A percentile compares a stretch with the other conserved stretches of the same genome.
Evolutionary conservation across 2,797 vertebrate species (phyloP).

Genomic region (Argya squamiceps): DNA sequence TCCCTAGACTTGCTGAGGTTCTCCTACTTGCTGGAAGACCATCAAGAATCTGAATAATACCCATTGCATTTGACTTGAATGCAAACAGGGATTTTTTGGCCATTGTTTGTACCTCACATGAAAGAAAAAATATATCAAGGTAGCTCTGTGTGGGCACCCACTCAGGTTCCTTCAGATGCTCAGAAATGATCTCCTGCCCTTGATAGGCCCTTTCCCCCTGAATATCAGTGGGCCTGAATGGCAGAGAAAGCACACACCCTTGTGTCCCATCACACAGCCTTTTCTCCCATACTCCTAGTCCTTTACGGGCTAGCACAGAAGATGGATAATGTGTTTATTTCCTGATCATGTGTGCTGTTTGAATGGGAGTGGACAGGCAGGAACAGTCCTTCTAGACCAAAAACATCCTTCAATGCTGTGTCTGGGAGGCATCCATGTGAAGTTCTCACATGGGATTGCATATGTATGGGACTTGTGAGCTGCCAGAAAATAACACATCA

Average conservation of each 20-base stretch:
- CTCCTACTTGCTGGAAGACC: neutral
- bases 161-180: neutral
- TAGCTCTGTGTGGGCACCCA: neutral
- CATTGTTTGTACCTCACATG: neutral
- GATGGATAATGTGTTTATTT: neutral
- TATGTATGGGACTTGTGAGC: neutral
- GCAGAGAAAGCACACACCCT: neutral
- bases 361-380: neutral
- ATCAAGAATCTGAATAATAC: neutral
- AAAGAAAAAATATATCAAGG: neutral
- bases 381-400: neutral
- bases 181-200: neutral
- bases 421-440: neutral
- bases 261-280: fast-evolving
- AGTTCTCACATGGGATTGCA: neutral
- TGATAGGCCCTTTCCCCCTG: neutral
- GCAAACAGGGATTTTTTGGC: neutral
- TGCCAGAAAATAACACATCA: neutral
- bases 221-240: neutral
- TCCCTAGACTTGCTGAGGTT: neutral
- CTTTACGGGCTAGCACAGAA: neutral
- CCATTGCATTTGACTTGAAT: neutral
- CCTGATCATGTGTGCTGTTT: neutral
- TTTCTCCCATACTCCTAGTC: neutral
- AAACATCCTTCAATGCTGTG: fast-evolving